Evolutionary conservation across 2,797 vertebrate genomes (phyloP).

Genomic region (Pseudomugil gertrudae): DNA sequence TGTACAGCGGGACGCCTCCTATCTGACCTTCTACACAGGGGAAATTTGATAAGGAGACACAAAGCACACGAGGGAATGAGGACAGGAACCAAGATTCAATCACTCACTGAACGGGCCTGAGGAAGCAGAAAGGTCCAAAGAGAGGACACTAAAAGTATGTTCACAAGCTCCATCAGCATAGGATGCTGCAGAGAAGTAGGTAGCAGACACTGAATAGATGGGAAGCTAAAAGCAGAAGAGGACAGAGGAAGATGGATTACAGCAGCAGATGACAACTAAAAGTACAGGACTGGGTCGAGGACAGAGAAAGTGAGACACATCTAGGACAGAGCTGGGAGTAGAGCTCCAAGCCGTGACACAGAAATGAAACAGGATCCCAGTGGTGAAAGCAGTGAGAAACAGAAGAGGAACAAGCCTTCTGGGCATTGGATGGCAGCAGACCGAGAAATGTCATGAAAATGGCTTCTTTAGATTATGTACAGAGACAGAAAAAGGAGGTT

Average conservation of each 20-base stretch:
- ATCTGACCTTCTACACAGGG: conserved; percentile 60
- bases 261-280: conserved; percentile 46
- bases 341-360: conserved; percentile 49
- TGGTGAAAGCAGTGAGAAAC: conserved; percentile 51
- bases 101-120: conserved; percentile 24
- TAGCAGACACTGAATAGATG: conserved; percentile 39
- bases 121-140: conserved; percentile 21
- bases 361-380: conserved; percentile 68
- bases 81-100: conserved; percentile 52
- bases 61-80: conserved; percentile 47
- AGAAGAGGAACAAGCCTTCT: conserved; percentile 56
- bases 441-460: conserved; percentile 33
- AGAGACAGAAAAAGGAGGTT: background rate
- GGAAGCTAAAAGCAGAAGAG: conserved; percentile 38
- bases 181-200: conserved; percentile 50
- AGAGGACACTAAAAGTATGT: conserved; percentile 28
- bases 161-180: conserved; percentile 27
- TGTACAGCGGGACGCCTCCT: conserved; percentile 25
- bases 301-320: conserved; percentile 55
- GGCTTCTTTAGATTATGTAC: conserved; percentile 29
- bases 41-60: conserved; percentile 65
- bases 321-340: conserved; percentile 57
- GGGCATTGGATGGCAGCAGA: conserved; percentile 41
- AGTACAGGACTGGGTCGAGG: conserved; percentile 43
- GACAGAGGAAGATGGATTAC: conserved; percentile 60